A percentile compares a stretch with the other conserved stretches of the same genome.
These are phyloP conservation scores for Phrynocephalus versicolor DNA, from an alignment of 2,113 vertebrate species.

Conservation along the genomic window DNA sequence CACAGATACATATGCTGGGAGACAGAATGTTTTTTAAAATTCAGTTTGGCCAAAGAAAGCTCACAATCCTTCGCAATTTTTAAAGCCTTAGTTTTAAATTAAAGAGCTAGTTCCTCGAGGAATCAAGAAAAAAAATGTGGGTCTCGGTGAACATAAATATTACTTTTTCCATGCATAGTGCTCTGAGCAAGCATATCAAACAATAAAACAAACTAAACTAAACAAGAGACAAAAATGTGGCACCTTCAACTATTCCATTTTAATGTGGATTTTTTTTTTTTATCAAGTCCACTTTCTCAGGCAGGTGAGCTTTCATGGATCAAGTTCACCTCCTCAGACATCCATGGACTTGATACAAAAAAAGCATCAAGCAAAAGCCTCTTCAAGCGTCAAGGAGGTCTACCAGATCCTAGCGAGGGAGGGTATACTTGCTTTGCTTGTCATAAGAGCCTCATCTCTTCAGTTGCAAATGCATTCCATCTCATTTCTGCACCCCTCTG, in stretches of 20 bases:
- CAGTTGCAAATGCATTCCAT: background rate
- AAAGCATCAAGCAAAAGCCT: too few species aligned
- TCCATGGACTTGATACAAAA: too few species aligned
- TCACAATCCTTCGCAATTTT: background rate
- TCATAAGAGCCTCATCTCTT: background rate
- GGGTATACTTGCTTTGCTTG: background rate
- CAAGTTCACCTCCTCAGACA: too few species aligned
- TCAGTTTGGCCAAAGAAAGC: constrained; percentile 15
- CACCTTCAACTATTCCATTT: too few species aligned
- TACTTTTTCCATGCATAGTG: background rate
- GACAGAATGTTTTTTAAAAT: background rate
- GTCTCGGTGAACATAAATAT: constrained; percentile 21
- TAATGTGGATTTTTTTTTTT: too few species aligned
- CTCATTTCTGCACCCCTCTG: background rate
- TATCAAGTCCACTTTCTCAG: too few species aligned
- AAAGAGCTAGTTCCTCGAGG: constrained; percentile 29
- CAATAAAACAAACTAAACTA: too few species aligned
- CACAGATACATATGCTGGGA: constrained; percentile 43
- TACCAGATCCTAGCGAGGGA: too few species aligned
- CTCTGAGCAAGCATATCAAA: too few species aligned
- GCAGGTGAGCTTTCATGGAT: too few species aligned
- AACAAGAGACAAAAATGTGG: too few species aligned
- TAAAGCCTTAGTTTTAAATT: constrained; percentile 12
- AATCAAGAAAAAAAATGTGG: constrained; percentile 28
- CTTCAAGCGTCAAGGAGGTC: background rate